Conservation (phyloP, 2,888 invertebrate genomes). For the Pseudeuparius sepicola region DNA sequence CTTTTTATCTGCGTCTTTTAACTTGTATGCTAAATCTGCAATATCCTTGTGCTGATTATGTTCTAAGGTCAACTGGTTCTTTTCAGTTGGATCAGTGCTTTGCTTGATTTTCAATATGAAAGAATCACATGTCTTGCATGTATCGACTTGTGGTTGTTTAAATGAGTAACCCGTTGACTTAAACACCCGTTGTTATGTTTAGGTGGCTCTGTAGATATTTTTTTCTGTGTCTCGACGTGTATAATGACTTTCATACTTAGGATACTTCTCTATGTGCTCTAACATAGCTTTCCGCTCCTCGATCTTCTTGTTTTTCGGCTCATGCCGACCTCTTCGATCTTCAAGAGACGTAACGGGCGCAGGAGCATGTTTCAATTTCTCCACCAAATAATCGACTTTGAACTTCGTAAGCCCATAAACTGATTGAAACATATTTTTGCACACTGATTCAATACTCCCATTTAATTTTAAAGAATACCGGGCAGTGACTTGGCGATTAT, state of each 20-base stretch:
- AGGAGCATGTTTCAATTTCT: constrained; percentile 6
- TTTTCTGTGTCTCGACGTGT: constrained; percentile 13
- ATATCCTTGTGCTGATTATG: constrained; percentile 16
- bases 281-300: constrained; percentile 16
- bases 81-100: constrained; percentile 11
- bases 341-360: constrained; percentile 9
- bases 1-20: constrained; percentile 8
- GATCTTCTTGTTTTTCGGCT: constrained; percentile 17
- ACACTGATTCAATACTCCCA: constrained; percentile 1
- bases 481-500: no score
- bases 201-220: constrained; percentile 17
- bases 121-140: constrained; percentile 20
- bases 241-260: constrained; percentile 17
- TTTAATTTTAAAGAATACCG: no score
- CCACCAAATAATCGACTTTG: constrained; percentile 7
- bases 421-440: constrained; percentile 9
- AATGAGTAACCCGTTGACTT: constrained; percentile 18
- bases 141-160: constrained; percentile 16
- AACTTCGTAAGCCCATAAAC: constrained; percentile 8
- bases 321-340: constrained; percentile 17
- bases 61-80: constrained; percentile 11
- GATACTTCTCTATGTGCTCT: constrained; percentile 19
- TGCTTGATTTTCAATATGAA: constrained; percentile 16
- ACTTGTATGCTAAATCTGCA: constrained; percentile 16
- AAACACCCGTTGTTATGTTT: constrained; percentile 16